phyloP scores from a whole-genome alignment of 1,140 invertebrate genomes.

The Pogonus chalceus region DNA sequence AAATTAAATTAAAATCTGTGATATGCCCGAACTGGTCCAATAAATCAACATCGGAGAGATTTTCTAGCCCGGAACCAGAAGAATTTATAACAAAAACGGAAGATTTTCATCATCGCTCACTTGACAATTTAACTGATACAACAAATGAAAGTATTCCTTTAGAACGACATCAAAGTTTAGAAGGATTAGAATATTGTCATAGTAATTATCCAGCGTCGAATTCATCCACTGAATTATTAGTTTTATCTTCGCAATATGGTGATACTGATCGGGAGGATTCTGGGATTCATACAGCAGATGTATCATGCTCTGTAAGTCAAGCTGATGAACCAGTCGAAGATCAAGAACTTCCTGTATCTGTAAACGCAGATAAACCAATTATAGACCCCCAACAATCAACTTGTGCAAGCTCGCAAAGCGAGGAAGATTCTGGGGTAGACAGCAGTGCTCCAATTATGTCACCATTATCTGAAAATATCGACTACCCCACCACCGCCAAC shows the following conservation, averaged over 20 bases:
- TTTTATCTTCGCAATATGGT: slow-evolving; percentile 30
- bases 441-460: neutral
- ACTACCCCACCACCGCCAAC: neutral
- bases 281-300: slow-evolving; percentile 69
- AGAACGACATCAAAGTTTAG: slow-evolving; percentile 46
- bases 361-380: too few species aligned
- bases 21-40: neutral
- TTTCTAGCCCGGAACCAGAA: slow-evolving; percentile 27
- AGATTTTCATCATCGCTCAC: slow-evolving; percentile 24
- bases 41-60: slow-evolving; percentile 15
- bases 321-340: slow-evolving; percentile 52
- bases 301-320: slow-evolving; percentile 64
- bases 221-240: slow-evolving; percentile 40
- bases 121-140: slow-evolving; percentile 32
- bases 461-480: neutral
- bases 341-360: slow-evolving; percentile 3
- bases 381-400: too few species aligned
- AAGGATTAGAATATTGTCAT: slow-evolving; percentile 46
- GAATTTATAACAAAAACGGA: slow-evolving; percentile 28
- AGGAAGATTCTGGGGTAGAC: neutral
- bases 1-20: neutral
- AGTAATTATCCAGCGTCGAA: slow-evolving; percentile 42
- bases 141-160: slow-evolving; percentile 36
- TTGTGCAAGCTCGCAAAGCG: neutral
- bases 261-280: slow-evolving; percentile 70